Conservation (phyloP, 2,888 invertebrate species). For the Stegophylla sp. region DNA sequence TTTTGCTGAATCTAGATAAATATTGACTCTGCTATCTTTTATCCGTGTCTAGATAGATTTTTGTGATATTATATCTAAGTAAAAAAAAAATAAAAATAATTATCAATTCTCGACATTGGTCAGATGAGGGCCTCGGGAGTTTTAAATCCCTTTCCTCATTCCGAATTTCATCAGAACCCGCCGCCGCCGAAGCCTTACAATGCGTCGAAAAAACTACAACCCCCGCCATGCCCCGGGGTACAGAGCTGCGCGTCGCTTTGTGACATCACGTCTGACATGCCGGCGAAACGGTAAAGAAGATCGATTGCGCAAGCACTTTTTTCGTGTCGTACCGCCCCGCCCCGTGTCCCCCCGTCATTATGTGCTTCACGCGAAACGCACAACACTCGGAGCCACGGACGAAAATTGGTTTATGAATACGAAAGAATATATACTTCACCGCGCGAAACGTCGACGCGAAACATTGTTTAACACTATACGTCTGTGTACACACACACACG, state of each 20-base stretch:
- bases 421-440: too few relatives aligned
- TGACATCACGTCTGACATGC: conserved; percentile 4
- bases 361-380: too few relatives aligned
- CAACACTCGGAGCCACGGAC: background rate
- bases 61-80: too few relatives aligned
- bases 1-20: too few relatives aligned
- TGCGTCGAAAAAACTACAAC: background rate
- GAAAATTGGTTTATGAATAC: conserved; percentile 31
- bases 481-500: too few relatives aligned
- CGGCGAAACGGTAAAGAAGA: conserved; percentile 15
- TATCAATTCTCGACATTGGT: too few relatives aligned
- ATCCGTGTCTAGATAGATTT: too few relatives aligned
- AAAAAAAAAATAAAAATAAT: too few relatives aligned
- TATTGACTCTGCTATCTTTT: too few relatives aligned
- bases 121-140: too few relatives aligned
- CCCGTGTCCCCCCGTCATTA: background rate
- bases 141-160: too few relatives aligned
- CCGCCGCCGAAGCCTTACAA: background rate
- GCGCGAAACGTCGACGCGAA: conserved; percentile 21
- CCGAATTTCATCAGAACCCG: too few relatives aligned
- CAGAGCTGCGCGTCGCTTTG: conserved; percentile 1
- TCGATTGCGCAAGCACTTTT: conserved; percentile 10
- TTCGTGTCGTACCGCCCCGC: background rate
- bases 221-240: background rate
- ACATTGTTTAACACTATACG: conserved; percentile 11